Conservation (phyloP, 2,113 vertebrate species). For the Etheostoma spectabile region DNA sequence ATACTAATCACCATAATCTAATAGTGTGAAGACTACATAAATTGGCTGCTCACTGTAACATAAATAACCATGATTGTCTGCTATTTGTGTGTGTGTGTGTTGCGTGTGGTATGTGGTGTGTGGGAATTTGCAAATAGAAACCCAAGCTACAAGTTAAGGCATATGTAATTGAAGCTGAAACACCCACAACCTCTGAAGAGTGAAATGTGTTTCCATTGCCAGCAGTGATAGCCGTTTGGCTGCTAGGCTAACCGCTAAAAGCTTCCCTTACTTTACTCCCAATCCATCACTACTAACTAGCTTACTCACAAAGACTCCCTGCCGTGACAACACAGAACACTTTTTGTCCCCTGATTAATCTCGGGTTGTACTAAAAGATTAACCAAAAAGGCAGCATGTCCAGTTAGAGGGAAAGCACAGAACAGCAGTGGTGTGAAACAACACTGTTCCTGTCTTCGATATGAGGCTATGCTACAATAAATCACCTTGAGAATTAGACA, state of each 20-base stretch:
- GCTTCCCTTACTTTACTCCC: slow-evolving; percentile 7
- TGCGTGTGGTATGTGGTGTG: not conserved
- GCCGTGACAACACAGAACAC: not conserved
- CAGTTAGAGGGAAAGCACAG: not conserved
- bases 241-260: slow-evolving; percentile 37
- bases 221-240: slow-evolving; percentile 30
- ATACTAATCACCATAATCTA: slow-evolving; percentile 67
- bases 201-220: slow-evolving; percentile 56
- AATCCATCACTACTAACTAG: slow-evolving; percentile 26
- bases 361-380: slow-evolving; percentile 4
- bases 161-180: slow-evolving; percentile 63
- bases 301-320: not conserved
- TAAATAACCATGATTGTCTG: slow-evolving; percentile 60
- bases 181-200: slow-evolving; percentile 46
- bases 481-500: not conserved
- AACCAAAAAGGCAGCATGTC: slow-evolving; percentile 7
- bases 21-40: slow-evolving; percentile 49
- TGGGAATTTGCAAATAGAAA: slow-evolving; percentile 34
- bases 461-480: not conserved
- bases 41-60: slow-evolving; percentile 47
- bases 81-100: slow-evolving; percentile 40
- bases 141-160: slow-evolving; percentile 26
- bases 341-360: not conserved
- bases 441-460: not conserved
- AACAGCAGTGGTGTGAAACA: slow-evolving; percentile 3